phyloP scores from a whole-genome alignment of 2,888 invertebrate genomes.

The Melinopterus prodromus region DNA sequence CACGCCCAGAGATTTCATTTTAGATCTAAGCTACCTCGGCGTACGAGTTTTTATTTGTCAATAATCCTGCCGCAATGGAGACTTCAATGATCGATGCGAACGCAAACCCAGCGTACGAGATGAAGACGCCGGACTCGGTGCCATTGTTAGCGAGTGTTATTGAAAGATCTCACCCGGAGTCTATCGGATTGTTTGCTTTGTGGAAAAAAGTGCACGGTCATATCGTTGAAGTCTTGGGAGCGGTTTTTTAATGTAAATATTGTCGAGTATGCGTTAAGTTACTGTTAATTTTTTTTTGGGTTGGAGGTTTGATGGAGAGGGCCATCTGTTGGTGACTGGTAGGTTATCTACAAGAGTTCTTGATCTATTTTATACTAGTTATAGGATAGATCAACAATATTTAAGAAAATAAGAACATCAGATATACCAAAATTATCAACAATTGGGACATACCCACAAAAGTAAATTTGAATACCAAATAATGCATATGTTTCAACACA shows the following conservation, averaged over 20 bases:
- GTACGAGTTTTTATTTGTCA: constrained; percentile 32
- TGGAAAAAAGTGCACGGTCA: constrained; percentile 43
- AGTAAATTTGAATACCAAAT: too few species aligned
- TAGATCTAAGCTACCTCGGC: constrained; percentile 26
- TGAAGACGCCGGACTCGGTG: background rate
- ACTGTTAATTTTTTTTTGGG: background rate
- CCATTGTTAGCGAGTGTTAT: background rate
- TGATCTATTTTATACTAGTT: background rate
- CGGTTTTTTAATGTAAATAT: constrained; percentile 26
- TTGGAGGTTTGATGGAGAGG: background rate
- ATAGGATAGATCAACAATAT: too few species aligned
- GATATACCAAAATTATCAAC: too few species aligned
- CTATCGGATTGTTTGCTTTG: constrained; percentile 42
- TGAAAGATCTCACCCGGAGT: constrained; percentile 41
- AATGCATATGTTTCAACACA: too few species aligned
- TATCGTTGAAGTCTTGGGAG: constrained; percentile 36
- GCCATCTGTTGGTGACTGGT: background rate
- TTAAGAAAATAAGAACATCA: too few species aligned
- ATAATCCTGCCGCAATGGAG: constrained; percentile 37
- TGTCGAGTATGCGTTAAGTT: background rate
- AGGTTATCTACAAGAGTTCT: background rate
- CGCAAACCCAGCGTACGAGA: constrained; percentile 33
- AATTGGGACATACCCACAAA: too few species aligned
- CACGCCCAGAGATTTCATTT: constrained; percentile 34
- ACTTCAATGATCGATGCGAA: constrained; percentile 44